Evolutionary conservation across 2,888 invertebrate genomes (phyloP).

Genomic region (Synergus umbraculus): DNA sequence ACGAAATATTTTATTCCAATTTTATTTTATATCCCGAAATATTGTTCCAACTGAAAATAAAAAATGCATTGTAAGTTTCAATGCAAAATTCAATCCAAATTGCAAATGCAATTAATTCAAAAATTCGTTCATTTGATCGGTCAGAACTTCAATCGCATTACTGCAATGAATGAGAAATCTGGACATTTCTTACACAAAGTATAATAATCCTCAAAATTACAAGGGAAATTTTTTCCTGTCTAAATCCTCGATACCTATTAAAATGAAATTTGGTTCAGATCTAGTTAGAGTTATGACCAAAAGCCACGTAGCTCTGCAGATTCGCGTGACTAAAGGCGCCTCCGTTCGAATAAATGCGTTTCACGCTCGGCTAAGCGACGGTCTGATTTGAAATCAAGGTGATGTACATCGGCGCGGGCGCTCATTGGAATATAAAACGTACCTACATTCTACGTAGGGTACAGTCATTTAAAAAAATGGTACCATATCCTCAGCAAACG

Average conservation of each 20-base stretch:
- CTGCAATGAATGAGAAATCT: background rate
- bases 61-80: background rate
- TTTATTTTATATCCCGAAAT: no score
- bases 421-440: conserved; percentile 67
- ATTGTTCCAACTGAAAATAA: no score
- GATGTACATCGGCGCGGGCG: conserved; percentile 66
- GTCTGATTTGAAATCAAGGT: conserved; percentile 74
- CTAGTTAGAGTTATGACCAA: conserved; percentile 60
- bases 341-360: conserved; percentile 73
- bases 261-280: conserved; percentile 60
- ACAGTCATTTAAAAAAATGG: conserved; percentile 62
- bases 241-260: conserved; percentile 30
- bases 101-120: no score
- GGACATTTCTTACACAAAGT: background rate
- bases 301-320: conserved; percentile 54
- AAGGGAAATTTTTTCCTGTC: conserved; percentile 3
- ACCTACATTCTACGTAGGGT: conserved; percentile 51
- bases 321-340: conserved; percentile 67
- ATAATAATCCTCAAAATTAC: background rate
- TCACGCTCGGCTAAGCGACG: conserved; percentile 75
- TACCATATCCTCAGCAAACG: background rate
- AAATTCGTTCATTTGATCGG: no score
- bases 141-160: no score
- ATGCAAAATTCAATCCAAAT: no score
- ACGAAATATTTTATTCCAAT: no score